phyloP scores from a whole-genome alignment of 2,113 vertebrate species.

The Chloropsis hardwickii region DNA sequence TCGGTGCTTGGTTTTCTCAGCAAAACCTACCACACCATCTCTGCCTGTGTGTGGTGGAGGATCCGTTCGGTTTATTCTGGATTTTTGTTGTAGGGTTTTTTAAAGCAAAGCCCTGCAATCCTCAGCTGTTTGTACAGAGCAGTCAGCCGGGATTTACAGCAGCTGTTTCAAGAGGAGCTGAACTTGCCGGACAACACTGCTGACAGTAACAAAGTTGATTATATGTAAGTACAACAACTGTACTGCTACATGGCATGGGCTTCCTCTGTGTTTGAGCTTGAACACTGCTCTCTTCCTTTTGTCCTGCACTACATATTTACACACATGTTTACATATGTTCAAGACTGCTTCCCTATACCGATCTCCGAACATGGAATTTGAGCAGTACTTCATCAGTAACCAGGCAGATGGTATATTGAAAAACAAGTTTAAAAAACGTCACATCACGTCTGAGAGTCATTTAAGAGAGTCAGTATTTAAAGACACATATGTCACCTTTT shows the following conservation, averaged over 20 bases:
- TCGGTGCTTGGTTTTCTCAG: neutral
- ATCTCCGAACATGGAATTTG: neutral
- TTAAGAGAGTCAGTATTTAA: neutral
- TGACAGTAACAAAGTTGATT: neutral
- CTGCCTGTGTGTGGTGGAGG: neutral
- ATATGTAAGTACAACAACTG: neutral
- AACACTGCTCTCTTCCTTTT: neutral
- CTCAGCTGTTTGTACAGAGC: neutral
- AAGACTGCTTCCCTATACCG: neutral
- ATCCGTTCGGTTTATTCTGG: neutral
- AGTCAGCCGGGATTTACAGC: neutral
- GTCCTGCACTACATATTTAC: neutral
- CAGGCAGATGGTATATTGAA: neutral
- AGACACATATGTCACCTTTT: neutral
- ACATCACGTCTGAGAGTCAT: neutral
- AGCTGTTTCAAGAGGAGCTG: neutral
- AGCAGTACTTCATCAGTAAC: constrained; percentile 18
- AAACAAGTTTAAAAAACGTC: neutral
- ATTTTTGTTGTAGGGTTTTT: neutral
- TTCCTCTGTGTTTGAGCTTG: neutral
- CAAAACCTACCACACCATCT: neutral
- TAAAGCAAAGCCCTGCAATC: neutral
- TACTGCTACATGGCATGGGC: neutral
- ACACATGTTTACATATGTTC: neutral
- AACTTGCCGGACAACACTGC: constrained; percentile 2